These are phyloP conservation scores for Hesperia comma DNA, from an alignment of 2,888 invertebrate genomes.

Conservation along the genomic window DNA sequence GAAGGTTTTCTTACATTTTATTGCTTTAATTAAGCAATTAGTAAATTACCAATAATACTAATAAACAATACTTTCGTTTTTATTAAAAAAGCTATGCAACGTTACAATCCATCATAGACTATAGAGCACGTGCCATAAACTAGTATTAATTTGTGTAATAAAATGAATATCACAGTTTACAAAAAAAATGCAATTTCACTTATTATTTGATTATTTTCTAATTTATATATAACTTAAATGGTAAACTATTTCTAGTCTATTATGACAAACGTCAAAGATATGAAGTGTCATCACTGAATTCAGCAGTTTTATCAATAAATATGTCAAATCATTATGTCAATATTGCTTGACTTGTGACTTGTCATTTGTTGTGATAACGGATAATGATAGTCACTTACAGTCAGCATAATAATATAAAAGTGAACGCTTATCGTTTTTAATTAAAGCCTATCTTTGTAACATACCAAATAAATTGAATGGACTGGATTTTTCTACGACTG, in stretches of 20 bases:
- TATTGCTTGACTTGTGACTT: constrained; percentile 40
- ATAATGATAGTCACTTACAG: constrained; percentile 34
- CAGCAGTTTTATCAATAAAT: neutral
- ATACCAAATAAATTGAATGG: constrained; percentile 21
- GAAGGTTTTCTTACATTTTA: no score
- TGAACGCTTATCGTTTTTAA: constrained; percentile 30
- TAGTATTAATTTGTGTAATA: no score
- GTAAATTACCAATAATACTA: no score
- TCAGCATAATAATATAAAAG: constrained; percentile 40
- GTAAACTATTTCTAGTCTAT: no score
- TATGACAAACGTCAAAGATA: constrained; percentile 22
- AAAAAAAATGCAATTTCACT: no score
- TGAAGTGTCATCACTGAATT: constrained; percentile 38
- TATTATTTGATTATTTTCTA: no score
- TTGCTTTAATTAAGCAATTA: no score
- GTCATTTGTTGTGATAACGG: constrained; percentile 45
- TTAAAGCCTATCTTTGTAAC: constrained; percentile 34
- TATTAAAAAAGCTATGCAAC: neutral
- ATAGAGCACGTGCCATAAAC: neutral
- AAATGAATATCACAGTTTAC: no score
- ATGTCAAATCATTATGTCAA: constrained; percentile 22
- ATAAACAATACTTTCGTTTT: no score
- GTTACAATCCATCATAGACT: neutral
- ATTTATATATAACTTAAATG: no score
- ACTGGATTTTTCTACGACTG: constrained; percentile 28